Base-by-base conservation (phyloP, 1,140 invertebrate species). In the Coptotermes formosanus region DNA sequence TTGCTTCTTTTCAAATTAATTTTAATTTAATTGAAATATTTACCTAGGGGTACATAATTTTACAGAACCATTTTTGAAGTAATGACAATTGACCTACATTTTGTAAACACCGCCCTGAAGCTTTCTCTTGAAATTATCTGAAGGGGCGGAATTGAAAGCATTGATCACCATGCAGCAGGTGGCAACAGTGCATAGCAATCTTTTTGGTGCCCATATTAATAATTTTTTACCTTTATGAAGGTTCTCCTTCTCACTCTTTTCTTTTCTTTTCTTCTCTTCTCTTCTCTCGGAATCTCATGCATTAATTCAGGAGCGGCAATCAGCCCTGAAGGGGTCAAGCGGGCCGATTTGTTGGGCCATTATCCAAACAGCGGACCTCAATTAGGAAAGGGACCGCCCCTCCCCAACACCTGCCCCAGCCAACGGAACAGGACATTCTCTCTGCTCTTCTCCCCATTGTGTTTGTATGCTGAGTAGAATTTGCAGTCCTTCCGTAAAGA, bases 321-420 rank as follows among this genome's bases (percentile, higher is more conserved):
- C n/a, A 75, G 64, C 64, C 64, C 64, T 75, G 64, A 30, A 75
- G 64, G 52, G 64, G 64, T 75, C 64, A 75, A 75, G 64, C 25
- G 64, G n/a, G 52, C 14, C 52, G 52, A 55, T 55, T 55, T 55
- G 52, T 21, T 19, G 52, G 52, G 64, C n/a, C 64, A 75, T 75
- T 75, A 75, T 75, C 64, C 64, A 75, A 75, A 75, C 64, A 75
- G 25, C 64, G 64, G 64, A 30, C 64, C n/a, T 75, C 64, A 75
- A 75, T 75, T 75, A 75, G 64, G 64, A n/a, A 75, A n/a, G 64
- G n/a, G 8, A 25, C 64, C 25, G 25, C 64, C n/a, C 64, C 25
- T 14, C 7, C 64, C 64, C 25, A n/a, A 75, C 64, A 75, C 64
- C 64, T 75, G 64, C 25, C 64, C 64, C 1, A 55, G 52, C 52